These are phyloP conservation scores for Python bivittatus DNA, from an alignment of 2,113 vertebrate species.

Conservation along the genomic window DNA sequence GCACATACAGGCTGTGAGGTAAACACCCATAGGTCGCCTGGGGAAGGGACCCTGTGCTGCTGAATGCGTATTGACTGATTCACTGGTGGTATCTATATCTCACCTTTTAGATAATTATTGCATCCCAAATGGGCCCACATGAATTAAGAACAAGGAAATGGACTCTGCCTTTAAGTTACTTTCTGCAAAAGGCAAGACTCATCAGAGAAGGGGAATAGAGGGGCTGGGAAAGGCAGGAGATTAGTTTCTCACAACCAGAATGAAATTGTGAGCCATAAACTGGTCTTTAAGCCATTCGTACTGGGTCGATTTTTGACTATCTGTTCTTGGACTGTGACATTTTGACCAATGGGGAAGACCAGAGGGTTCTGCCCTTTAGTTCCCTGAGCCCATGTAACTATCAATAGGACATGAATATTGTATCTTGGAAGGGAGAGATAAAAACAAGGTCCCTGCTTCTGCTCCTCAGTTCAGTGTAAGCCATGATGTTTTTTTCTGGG, in stretches of 20 bases:
- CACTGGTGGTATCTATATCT: not conserved
- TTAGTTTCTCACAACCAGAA: not conserved
- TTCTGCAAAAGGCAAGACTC: not conserved
- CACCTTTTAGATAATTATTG: not conserved
- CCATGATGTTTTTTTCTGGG: not conserved
- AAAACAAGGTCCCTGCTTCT: not conserved
- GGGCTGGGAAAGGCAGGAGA: not conserved
- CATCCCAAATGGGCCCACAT: not conserved
- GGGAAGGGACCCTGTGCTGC: not conserved
- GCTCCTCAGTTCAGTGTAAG: not conserved
- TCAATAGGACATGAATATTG: not conserved
- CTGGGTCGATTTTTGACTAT: not conserved
- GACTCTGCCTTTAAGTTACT: not conserved
- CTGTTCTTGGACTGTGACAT: not conserved
- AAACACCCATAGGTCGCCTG: constrained; percentile 21
- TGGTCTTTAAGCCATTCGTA: not conserved
- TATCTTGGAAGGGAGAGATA: not conserved
- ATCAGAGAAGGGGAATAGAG: not conserved
- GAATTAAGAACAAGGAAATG: not conserved
- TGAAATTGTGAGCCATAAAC: not conserved
- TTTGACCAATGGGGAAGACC: not conserved
- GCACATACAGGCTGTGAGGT: constrained; percentile 93
- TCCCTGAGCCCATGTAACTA: not conserved
- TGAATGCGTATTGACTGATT: not conserved
- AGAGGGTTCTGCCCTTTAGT: not conserved